Conservation (phyloP, 1,140 invertebrate genomes). For the Camponotus floridanus region DNA sequence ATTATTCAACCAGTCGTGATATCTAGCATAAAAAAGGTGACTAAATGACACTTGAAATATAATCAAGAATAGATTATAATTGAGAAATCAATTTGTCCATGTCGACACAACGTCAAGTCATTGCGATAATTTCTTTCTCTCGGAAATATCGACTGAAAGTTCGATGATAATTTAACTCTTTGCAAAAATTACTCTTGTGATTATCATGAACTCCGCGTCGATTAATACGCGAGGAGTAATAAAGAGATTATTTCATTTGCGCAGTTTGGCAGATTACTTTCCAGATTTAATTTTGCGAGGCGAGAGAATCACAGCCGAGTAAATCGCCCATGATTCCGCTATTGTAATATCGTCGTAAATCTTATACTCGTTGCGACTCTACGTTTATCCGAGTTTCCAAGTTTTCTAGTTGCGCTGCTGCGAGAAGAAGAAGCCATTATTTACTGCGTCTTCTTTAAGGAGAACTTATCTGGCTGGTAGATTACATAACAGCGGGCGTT, state of each 20-base stretch:
- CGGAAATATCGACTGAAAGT: background rate
- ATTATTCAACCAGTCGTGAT: too few species aligned
- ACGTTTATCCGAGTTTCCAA: slow-evolving; percentile 59
- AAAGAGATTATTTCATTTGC: slow-evolving; percentile 22
- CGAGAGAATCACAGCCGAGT: slow-evolving; percentile 17
- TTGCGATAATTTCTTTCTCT: background rate
- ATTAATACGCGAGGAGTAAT: background rate
- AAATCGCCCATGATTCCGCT: slow-evolving; percentile 45
- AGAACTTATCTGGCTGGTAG: slow-evolving; percentile 63
- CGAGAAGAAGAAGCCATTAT: slow-evolving; percentile 52
- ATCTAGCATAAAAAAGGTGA: background rate
- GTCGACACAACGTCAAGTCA: background rate
- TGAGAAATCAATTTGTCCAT: background rate
- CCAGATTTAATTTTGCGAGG: slow-evolving; percentile 47
- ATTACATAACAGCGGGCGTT: slow-evolving; percentile 63
- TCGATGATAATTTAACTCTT: background rate
- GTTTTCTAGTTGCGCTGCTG: slow-evolving; percentile 44
- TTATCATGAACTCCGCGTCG: too few species aligned
- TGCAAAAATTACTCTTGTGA: background rate
- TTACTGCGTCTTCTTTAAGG: slow-evolving; percentile 61
- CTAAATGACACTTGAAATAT: background rate
- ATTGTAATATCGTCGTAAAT: slow-evolving; percentile 60
- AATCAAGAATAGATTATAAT: background rate
- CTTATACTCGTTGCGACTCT: slow-evolving; percentile 54
- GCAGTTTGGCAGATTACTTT: slow-evolving; percentile 28